These are phyloP conservation scores for Tortrix viridana DNA, from an alignment of 2,888 invertebrate species.

Conservation along the genomic window DNA sequence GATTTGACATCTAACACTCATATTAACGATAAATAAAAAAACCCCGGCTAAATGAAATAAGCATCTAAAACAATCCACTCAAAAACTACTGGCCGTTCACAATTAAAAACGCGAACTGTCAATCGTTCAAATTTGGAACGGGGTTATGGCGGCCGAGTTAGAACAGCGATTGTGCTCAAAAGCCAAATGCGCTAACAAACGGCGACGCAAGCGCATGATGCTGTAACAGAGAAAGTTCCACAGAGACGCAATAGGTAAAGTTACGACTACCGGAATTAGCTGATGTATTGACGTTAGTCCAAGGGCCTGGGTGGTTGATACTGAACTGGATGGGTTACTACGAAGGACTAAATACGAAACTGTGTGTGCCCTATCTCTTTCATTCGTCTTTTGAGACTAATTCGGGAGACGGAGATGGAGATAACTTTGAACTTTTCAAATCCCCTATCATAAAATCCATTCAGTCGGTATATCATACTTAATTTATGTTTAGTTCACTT, in stretches of 20 bases:
- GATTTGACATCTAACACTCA: neutral
- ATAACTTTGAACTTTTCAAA: too few relatives aligned
- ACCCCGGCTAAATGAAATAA: neutral
- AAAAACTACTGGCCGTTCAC: slow-evolving; percentile 3
- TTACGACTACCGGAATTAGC: slow-evolving; percentile 24
- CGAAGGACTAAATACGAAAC: neutral
- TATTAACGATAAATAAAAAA: neutral
- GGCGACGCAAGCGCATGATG: slow-evolving; percentile 65
- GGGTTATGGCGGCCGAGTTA: slow-evolving; percentile 47
- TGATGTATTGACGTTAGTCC: too few relatives aligned
- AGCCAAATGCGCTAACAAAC: slow-evolving; percentile 61
- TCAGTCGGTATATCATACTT: too few relatives aligned
- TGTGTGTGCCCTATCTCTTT: too few relatives aligned
- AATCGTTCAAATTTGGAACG: slow-evolving; percentile 43
- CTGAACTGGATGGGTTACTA: too few relatives aligned
- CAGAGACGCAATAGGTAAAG: slow-evolving; percentile 56
- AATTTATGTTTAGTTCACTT: too few relatives aligned
- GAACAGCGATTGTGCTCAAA: slow-evolving; percentile 34
- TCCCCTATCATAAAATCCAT: too few relatives aligned
- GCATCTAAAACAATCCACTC: neutral
- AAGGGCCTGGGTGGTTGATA: too few relatives aligned
- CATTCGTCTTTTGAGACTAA: too few relatives aligned
- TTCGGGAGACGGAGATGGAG: too few relatives aligned
- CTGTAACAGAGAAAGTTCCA: slow-evolving; percentile 79
- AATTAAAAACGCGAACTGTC: slow-evolving; percentile 12